phyloP scores from a whole-genome alignment of 2,888 invertebrate genomes.

The Tipula lateralis region DNA sequence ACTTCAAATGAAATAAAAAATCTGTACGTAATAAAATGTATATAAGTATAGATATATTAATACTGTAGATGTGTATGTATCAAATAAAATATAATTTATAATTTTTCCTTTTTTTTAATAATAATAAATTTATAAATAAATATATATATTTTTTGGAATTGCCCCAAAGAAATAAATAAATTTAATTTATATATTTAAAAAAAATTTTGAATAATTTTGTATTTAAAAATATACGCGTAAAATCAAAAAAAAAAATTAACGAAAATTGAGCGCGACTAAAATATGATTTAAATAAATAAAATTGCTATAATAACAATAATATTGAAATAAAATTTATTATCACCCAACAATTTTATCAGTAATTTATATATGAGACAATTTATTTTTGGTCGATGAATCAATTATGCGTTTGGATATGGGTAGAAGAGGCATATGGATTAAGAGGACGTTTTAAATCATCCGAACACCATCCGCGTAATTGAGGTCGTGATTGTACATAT shows the following conservation, averaged over 20 bases:
- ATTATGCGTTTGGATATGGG: not conserved
- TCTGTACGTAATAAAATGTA: not conserved
- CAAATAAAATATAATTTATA: not conserved
- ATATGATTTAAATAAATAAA: conserved; percentile 19
- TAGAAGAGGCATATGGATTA: no score
- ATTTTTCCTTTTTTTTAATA: not conserved
- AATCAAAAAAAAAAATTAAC: not conserved
- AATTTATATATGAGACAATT: not conserved
- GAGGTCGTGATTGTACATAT: not conserved
- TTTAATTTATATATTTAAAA: conserved; percentile 1
- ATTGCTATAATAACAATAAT: not conserved
- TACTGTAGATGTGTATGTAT: not conserved
- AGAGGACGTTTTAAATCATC: not conserved
- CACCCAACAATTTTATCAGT: not conserved
- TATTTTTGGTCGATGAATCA: not conserved
- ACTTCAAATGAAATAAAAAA: not conserved
- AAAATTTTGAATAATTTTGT: not conserved
- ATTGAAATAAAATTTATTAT: conserved; percentile 4
- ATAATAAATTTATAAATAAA: conserved; percentile 13
- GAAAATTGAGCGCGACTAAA: not conserved
- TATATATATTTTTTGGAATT: conserved; percentile 7
- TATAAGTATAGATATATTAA: not conserved
- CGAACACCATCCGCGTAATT: not conserved
- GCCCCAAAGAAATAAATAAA: not conserved
- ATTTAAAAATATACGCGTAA: not conserved